Evolutionary conservation across 1,140 invertebrate genomes (phyloP).

Genomic region (Antheraea pernyi): DNA sequence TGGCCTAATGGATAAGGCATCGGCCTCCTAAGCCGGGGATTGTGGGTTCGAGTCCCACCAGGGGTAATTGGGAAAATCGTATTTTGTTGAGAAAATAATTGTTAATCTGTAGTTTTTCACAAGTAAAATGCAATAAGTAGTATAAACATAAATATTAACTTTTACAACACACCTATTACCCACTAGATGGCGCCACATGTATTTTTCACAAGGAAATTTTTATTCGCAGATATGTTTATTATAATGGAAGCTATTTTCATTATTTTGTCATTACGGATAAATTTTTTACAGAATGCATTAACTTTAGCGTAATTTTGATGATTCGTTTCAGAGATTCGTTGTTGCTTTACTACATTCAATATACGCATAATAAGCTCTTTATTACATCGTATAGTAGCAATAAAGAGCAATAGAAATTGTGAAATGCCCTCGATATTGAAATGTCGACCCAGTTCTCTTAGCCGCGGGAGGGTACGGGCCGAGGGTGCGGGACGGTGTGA

Average conservation of each 20-base stretch:
- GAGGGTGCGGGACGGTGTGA: constrained; percentile 10
- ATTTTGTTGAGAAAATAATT: neutral
- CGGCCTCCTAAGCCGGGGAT: constrained; percentile 56
- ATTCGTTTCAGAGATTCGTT: constrained; percentile 28
- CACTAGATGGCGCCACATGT: constrained; percentile 25
- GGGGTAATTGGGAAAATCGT: constrained; percentile 23
- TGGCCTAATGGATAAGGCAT: constrained; percentile 58
- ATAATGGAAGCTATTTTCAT: neutral
- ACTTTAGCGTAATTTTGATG: constrained; percentile 20
- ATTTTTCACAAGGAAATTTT: neutral
- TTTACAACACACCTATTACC: neutral
- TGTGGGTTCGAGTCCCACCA: constrained; percentile 56
- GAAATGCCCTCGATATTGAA: constrained; percentile 72
- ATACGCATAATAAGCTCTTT: constrained; percentile 61
- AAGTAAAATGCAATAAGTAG: neutral
- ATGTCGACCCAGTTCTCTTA: constrained; percentile 63
- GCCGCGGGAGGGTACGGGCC: constrained; percentile 27
- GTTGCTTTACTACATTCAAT: constrained; percentile 42
- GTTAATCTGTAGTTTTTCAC: neutral
- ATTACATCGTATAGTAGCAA: constrained; percentile 56
- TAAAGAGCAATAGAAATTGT: constrained; percentile 67
- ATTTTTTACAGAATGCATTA: neutral
- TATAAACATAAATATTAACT: no score
- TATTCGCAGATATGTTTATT: no score
- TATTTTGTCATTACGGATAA: neutral